These are phyloP conservation scores for Etheostoma cragini DNA, from an alignment of 2,113 vertebrate species.

Conservation along the genomic window DNA sequence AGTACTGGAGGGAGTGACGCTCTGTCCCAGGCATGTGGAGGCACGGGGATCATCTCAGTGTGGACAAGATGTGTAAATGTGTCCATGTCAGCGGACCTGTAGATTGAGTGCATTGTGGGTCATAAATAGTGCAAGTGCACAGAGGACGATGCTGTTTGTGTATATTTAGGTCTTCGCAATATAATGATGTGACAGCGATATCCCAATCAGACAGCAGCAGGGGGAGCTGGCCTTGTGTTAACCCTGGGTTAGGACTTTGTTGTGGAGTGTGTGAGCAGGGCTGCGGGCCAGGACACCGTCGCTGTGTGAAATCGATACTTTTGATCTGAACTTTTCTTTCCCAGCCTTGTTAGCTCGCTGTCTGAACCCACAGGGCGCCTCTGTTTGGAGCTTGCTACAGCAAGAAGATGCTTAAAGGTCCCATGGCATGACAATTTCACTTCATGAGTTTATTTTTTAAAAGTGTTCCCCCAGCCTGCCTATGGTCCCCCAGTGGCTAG, in stretches of 20 bases:
- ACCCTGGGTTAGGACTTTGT: constrained; percentile 33
- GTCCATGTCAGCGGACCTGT: constrained; percentile 71
- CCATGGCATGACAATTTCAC: no score
- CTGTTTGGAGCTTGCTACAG: background rate
- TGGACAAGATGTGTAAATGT: constrained; percentile 74
- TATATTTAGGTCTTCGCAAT: constrained; percentile 60
- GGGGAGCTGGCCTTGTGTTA: constrained; percentile 16
- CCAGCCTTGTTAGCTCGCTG: constrained; percentile 48
- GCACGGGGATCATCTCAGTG: constrained; percentile 34
- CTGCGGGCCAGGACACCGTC: background rate
- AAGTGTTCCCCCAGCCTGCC: no score
- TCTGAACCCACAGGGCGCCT: background rate
- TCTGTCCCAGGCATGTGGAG: constrained; percentile 18
- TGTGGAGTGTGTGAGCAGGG: background rate
- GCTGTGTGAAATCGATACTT: constrained; percentile 33
- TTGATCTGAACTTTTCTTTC: constrained; percentile 32
- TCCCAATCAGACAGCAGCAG: constrained; percentile 47
- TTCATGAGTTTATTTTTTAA: no score
- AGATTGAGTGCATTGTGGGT: constrained; percentile 68
- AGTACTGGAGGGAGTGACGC: background rate
- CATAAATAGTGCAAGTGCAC: constrained; percentile 70
- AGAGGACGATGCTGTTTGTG: constrained; percentile 36
- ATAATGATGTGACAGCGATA: constrained; percentile 49
- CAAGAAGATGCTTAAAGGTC: background rate
- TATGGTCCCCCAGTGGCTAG: no score